Evolutionary conservation across 2,113 vertebrate species (phyloP), one percentile per base, ranked within the genome.

Genomic region (Myrmecobius fasciatus): DNA sequence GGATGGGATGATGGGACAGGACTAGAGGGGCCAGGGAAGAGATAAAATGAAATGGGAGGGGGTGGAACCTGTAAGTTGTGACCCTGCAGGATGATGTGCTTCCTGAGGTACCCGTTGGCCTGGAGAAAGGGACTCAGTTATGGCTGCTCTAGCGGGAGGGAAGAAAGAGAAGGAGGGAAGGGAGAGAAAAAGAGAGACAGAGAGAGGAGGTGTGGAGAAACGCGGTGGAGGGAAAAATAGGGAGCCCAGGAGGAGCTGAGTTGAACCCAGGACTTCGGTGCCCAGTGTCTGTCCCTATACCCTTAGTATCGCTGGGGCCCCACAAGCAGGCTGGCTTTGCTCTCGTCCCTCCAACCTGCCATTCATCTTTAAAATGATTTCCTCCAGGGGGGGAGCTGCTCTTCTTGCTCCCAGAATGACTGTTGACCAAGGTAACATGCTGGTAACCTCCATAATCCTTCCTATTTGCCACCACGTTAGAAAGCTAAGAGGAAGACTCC

Each of bases 261-360:
- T 53, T 24, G 24, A 54, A 9, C 53, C 25, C 25, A 54, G 53
- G 25, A 26, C 8, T 2, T 54, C 53, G 0, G 75, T 92, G 89
- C 48, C 26, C 31, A 96, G 43, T 94, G 91, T 96, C 96, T 96
- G 67, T 95, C 88, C 46, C 91, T 28, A 94, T 20, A 95, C n/a
- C 92, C 94, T 96, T 94, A 95, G 90, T 43, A 56, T 20, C 92
- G 54, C 53, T 43, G 36, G 93, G 96, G 93, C 52, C 94, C 53
- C 1, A 96, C 8, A 46, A 24, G 91, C 9, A 0, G 53, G 28
- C 96, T 96, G 97, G 95, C 94, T 95, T 96, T 92, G 91, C 51
- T 95, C 96, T 56, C 93, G 92, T 96, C n/a, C 53, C 51, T 97
- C 75, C 88, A 96, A 90, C 28, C 93, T 95, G 91, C 54, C 92